These are phyloP conservation scores for Luffia ferchaultella DNA, from an alignment of 2,888 invertebrate species.

Conservation along the genomic window DNA sequence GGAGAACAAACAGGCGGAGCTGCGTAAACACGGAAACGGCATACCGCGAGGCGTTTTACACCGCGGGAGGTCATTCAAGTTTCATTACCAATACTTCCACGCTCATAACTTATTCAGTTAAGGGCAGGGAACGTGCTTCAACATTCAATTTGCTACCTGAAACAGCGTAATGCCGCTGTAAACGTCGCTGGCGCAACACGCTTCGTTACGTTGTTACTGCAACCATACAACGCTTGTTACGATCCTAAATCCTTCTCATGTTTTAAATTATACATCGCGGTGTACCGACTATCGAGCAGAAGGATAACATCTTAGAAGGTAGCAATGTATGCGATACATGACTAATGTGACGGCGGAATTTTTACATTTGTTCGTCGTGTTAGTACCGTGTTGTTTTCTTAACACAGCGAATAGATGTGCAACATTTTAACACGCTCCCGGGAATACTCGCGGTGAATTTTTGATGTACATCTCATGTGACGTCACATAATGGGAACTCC, in stretches of 20 bases:
- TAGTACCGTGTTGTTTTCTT: too few relatives aligned
- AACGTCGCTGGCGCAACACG: slow-evolving; percentile 22
- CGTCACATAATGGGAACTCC: too few relatives aligned
- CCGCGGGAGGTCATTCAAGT: slow-evolving; percentile 51
- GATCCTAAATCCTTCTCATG: not conserved
- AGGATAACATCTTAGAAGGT: too few relatives aligned
- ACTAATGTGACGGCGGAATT: too few relatives aligned
- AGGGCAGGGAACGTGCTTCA: slow-evolving; percentile 54
- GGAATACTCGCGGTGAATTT: too few relatives aligned
- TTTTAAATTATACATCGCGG: not conserved
- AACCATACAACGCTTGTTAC: not conserved
- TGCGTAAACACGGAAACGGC: slow-evolving; percentile 45
- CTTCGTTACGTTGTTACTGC: not conserved
- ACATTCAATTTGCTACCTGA: slow-evolving; percentile 56
- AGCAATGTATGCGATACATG: too few relatives aligned
- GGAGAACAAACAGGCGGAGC: slow-evolving; percentile 12
- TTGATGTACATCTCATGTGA: too few relatives aligned
- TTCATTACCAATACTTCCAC: slow-evolving; percentile 57
- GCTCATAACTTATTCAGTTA: slow-evolving; percentile 60
- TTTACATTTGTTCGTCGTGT: too few relatives aligned
- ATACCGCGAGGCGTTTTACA: slow-evolving; percentile 38
- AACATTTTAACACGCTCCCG: too few relatives aligned
- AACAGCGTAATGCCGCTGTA: slow-evolving; percentile 40
- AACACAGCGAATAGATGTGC: too few relatives aligned
- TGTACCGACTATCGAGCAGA: too few relatives aligned